Conservation (phyloP, 30 jellyfish, hydroid and myxozoan genomes). For the Aurelia aurita region DNA sequence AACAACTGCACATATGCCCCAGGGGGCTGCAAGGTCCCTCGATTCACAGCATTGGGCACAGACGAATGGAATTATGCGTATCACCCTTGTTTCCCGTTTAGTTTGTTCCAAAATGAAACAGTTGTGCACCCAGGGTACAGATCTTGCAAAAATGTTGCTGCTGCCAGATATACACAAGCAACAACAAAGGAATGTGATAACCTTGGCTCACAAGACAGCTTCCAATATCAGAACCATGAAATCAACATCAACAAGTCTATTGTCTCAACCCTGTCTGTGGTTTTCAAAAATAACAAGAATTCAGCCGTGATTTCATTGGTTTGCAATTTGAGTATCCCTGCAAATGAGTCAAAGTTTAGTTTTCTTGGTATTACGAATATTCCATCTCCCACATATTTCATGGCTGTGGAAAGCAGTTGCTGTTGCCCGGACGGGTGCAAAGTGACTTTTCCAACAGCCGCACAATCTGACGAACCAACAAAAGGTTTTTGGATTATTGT, state of each 20-base stretch:
- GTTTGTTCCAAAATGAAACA: slow-evolving; percentile 35
- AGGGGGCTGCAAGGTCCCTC: slow-evolving; percentile 51
- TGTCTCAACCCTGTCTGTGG: slow-evolving; percentile 30
- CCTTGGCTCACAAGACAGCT: slow-evolving; percentile 40
- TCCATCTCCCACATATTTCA: slow-evolving; percentile 25
- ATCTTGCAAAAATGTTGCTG: slow-evolving; percentile 57
- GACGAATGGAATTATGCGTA: slow-evolving; percentile 51
- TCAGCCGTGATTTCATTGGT: slow-evolving; percentile 53
- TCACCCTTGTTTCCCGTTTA: slow-evolving; percentile 56
- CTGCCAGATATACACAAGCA: slow-evolving; percentile 49
- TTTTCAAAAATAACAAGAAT: background rate
- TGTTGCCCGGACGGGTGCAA: slow-evolving; percentile 68
- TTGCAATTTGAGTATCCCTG: slow-evolving; percentile 45
- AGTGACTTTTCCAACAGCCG: slow-evolving; percentile 15
- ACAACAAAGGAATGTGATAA: slow-evolving; percentile 40
- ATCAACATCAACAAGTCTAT: background rate
- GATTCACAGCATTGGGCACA: slow-evolving; percentile 29
- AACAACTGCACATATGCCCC: slow-evolving; percentile 39
- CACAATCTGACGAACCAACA: background rate
- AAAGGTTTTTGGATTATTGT: slow-evolving; percentile 44
- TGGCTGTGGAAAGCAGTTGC: slow-evolving; percentile 53
- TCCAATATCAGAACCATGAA: background rate
- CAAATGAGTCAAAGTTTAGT: slow-evolving; percentile 38
- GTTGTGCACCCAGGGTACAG: slow-evolving; percentile 32
- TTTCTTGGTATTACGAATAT: slow-evolving; percentile 23